A percentile compares a stretch with the other conserved stretches of the same genome.
These are phyloP conservation scores for Lymantria monacha DNA, from an alignment of 2,888 invertebrate species.

Conservation along the genomic window DNA sequence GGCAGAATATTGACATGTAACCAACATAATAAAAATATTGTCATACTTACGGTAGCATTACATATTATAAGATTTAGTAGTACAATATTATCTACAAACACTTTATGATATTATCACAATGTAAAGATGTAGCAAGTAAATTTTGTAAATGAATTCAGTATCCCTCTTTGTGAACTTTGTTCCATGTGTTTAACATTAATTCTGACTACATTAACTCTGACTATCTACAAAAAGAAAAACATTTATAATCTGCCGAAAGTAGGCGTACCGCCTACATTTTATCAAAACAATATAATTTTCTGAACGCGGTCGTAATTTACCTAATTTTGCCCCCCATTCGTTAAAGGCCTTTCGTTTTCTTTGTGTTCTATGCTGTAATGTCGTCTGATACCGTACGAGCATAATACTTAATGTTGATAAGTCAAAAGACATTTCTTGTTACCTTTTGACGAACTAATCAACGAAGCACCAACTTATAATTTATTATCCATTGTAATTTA, in stretches of 20 bases:
- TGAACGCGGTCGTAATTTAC: slow-evolving; percentile 16
- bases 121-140: too few species aligned
- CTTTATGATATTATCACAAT: too few species aligned
- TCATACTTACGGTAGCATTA: too few species aligned
- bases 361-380: slow-evolving; percentile 13
- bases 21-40: too few species aligned
- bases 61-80: too few species aligned
- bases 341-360: slow-evolving; percentile 13
- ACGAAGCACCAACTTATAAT: slow-evolving; percentile 27
- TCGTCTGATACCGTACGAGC: slow-evolving; percentile 22
- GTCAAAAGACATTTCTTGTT: not conserved
- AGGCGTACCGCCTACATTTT: slow-evolving; percentile 34
- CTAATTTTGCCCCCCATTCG: slow-evolving; percentile 5
- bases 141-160: too few species aligned
- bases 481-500: slow-evolving; percentile 18
- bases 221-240: slow-evolving; percentile 41
- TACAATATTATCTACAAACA: too few species aligned
- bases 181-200: not conserved
- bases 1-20: too few species aligned
- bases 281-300: slow-evolving; percentile 17
- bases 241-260: slow-evolving; percentile 31
- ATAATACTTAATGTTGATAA: not conserved
- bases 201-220: not conserved
- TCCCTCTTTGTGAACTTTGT: too few species aligned
- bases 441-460: slow-evolving; percentile 35